These are phyloP conservation scores for Barnardius zonarius DNA, from an alignment of 2,113 vertebrate genomes.

Conservation along the genomic window DNA sequence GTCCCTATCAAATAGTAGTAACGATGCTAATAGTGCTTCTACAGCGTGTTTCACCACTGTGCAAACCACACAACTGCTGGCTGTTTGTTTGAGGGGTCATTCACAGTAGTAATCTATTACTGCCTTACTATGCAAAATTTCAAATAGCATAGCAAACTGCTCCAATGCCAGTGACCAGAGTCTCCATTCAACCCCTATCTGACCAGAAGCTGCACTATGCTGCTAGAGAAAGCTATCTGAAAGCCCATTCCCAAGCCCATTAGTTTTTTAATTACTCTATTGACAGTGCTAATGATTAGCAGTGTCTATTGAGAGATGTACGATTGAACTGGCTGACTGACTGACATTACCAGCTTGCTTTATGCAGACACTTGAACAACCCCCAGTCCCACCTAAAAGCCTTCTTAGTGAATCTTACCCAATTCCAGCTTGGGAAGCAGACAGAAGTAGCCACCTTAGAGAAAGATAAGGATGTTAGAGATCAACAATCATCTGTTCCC, in stretches of 20 bases:
- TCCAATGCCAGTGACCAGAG: neutral
- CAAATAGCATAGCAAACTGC: neutral
- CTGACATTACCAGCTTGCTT: neutral
- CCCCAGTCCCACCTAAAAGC: neutral
- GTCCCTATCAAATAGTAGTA: neutral
- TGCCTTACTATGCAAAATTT: rapidly evolving
- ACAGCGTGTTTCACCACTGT: neutral
- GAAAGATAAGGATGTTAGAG: neutral
- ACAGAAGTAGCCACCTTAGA: neutral
- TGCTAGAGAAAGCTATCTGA: neutral
- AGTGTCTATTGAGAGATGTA: neutral
- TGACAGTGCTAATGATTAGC: neutral
- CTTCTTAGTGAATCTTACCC: neutral
- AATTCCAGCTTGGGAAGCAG: neutral
- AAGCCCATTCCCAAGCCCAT: neutral
- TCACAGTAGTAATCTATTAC: neutral
- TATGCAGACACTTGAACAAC: neutral
- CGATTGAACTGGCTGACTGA: neutral
- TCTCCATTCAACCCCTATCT: neutral
- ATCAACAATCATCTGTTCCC: neutral
- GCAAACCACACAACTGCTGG: neutral
- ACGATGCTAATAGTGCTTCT: neutral
- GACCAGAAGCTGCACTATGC: neutral
- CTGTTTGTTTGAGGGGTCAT: neutral
- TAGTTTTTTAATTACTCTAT: neutral